Base-by-base conservation (phyloP, 1,140 invertebrate species). In the Nasonia vitripennis region DNA sequence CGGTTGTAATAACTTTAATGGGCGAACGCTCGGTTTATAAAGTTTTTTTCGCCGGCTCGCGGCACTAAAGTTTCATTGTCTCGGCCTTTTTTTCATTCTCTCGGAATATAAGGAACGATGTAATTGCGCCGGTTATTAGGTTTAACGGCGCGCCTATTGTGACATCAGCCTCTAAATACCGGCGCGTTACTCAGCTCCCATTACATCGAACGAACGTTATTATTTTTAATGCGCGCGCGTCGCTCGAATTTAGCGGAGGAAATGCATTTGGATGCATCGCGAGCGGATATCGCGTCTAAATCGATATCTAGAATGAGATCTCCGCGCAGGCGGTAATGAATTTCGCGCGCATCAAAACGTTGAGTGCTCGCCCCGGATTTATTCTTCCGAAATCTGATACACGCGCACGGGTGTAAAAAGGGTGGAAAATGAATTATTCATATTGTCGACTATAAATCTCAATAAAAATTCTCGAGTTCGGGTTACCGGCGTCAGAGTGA, bases 1-100 rank as follows among this genome's bases (percentile, higher is more conserved):
- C 27, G 6, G 23, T 3, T 27, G 34, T 77, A 75, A 77, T 83
- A 77, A 77, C 23, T 83, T 41, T 77, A 83, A 83, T 77, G 3
- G 34, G 7, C 31, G n/a, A 77, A 67, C 51, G 48, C 27, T 12
- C 73, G 12, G 45, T 4, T 14, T 73, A 48, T 17, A n/a, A 14
- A 3, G 27, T 73, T 31, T 68, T 77, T 2, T 77, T 1, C 55
- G 20, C 55, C 5, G 14, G 62, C 74, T 31, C 27, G 37, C 55
- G 31, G 45, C n/a, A 74, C 5, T 75, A 75, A 74, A 82, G 27
- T 74, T 81, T 74, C 81, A 75, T 75, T 82, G 71, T 37, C 17
- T 41, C 9, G 23, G 14, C 14, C 55, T 75, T 75, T 82, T 51
- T 20, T n/a, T 55, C 27, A 37, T 37, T 6, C 1, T 34, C 3